These are phyloP conservation scores for Drosophila incognita DNA, from an alignment of 2,888 invertebrate genomes.

Conservation along the genomic window DNA sequence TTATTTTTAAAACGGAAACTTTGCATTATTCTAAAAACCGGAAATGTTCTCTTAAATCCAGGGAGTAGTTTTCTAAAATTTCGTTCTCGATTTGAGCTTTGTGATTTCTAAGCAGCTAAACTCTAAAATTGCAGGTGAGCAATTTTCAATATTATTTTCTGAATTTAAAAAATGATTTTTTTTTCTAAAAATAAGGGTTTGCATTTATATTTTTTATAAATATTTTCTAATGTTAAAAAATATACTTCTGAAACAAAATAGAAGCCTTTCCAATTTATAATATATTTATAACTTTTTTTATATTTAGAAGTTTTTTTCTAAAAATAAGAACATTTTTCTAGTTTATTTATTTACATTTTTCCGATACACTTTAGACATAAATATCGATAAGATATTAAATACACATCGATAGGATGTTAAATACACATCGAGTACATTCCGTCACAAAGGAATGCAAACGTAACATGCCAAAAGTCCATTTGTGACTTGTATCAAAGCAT, in stretches of 20 bases:
- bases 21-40: no score
- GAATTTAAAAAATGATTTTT: no score
- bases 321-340: not conserved
- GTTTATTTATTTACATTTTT: fast-evolving
- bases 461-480: not conserved
- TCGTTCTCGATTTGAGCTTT: no score
- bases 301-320: not conserved
- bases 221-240: not conserved
- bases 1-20: no score
- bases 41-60: no score
- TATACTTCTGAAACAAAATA: not conserved
- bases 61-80: no score
- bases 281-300: not conserved
- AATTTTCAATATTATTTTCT: not conserved
- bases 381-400: not conserved
- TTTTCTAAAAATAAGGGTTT: fast-evolving
- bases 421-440: not conserved
- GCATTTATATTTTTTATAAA: not conserved
- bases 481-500: slow-evolving; percentile 10
- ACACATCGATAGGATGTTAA: not conserved
- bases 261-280: fast-evolving
- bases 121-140: no score
- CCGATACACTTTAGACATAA: not conserved
- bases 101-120: no score
- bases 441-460: not conserved